Conservation (phyloP, 2,113 vertebrate genomes). For the Notarius quadriscutis region DNA sequence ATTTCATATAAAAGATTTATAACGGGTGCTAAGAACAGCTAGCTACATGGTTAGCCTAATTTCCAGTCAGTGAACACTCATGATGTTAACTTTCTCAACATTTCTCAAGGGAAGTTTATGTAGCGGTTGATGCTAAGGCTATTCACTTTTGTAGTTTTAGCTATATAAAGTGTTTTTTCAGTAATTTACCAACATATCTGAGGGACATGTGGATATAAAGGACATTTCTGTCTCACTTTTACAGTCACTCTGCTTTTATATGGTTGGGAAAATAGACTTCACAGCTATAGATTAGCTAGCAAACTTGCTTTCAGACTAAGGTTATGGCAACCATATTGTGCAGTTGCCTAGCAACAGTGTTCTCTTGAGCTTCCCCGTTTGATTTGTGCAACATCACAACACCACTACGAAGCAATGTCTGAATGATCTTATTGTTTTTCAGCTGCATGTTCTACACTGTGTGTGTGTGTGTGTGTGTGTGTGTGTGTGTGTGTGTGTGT, state of each 20-base stretch:
- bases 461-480: constrained; percentile 2
- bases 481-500: constrained; percentile 11
- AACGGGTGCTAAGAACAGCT: not conserved
- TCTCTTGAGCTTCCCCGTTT: not conserved
- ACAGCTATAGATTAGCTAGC: not conserved
- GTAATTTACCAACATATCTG: not conserved
- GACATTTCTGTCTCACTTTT: not conserved
- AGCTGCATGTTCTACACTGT: not conserved
- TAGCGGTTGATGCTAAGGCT: not conserved
- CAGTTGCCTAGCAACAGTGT: constrained; percentile 15
- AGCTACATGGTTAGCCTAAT: not conserved
- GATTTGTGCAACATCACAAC: not conserved
- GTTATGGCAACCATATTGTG: not conserved
- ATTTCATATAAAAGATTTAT: not conserved
- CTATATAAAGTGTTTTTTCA: not conserved
- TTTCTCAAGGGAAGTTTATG: not conserved
- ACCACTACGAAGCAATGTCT: not conserved
- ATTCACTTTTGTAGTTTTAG: not conserved
- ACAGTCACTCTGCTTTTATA: not conserved
- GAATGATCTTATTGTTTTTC: not conserved
- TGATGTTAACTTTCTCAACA: too few relatives aligned
- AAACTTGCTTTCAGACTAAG: not conserved
- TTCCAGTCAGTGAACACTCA: not conserved
- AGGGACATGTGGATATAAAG: not conserved
- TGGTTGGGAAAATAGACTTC: not conserved